These are phyloP conservation scores for Pyralis farinalis DNA, from an alignment of 2,888 invertebrate genomes.

Conservation along the genomic window DNA sequence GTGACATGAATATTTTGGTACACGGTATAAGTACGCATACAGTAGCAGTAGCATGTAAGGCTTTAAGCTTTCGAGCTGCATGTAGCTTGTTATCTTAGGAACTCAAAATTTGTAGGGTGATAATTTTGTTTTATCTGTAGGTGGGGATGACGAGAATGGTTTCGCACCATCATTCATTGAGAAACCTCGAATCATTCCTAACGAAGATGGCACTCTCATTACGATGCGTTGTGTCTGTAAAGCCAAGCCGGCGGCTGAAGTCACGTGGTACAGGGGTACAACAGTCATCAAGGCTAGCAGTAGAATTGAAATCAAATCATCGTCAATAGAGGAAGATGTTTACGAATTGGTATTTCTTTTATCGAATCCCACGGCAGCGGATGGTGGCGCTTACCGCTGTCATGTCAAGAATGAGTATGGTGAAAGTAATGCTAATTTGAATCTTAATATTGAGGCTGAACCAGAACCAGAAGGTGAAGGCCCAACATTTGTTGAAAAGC, in stretches of 20 bases:
- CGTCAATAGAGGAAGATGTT: conserved; percentile 89
- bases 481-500: conserved; percentile 96
- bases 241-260: conserved; percentile 96
- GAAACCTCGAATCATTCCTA: conserved; percentile 99
- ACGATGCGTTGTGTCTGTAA: conserved; percentile 98
- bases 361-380: conserved; percentile 75
- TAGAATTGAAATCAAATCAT: conserved; percentile 90
- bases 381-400: conserved; percentile 87
- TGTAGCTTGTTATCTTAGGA: conserved; percentile 30
- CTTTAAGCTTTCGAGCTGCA: conserved; percentile 69
- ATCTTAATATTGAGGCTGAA: conserved; percentile 97
- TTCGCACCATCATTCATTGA: conserved; percentile 98
- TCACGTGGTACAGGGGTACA: conserved; percentile 97
- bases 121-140: conserved; percentile 66
- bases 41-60: conserved; percentile 71
- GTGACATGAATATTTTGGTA: conserved; percentile 6
- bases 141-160: conserved; percentile 95
- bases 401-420: conserved; percentile 97
- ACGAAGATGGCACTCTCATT: conserved; percentile 97
- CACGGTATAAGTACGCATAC: conserved; percentile 64
- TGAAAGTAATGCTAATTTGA: conserved; percentile 97
- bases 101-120: conserved; percentile 4
- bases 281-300: conserved; percentile 91
- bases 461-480: conserved; percentile 96
- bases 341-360: conserved; percentile 90